Evolutionary conservation across 2,113 vertebrate species (phyloP), one percentile per base, ranked within the genome.

Genomic region (Aptenodytes forsteri): DNA sequence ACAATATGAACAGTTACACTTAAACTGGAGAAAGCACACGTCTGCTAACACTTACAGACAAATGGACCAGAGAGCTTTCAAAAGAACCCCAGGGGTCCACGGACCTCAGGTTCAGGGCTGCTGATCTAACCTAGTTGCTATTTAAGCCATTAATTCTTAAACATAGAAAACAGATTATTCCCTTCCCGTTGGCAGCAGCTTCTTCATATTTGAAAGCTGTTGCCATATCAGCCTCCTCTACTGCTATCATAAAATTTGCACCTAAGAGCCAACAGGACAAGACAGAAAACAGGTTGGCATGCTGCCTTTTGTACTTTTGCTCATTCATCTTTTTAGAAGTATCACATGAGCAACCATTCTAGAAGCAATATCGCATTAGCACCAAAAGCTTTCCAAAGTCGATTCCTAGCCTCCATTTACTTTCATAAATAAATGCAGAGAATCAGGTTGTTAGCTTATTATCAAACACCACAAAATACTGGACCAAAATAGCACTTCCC

Each of bases 71-170:
- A 67, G 26, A 14, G 11, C 77, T 92, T 79, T 56, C 81, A 23
- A 6, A 81, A 50, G 80, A 87, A 66, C 46, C 29, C 55, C 26
- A 19, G 20, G 18, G 7, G 13, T 46, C 62, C 67, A 80, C 0
- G 5, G 30, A 49, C 71, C 52, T 59, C 71, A 65, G 54, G 54
- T 61, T 85, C 66, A 32, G 46, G 75, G 75, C 62, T 93, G 80
- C 59, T 80, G 62, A 70, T 86, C 83, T 66, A 56, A 96, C 64
- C 10, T 16, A 27, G 36, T 3, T 64, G 75, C 62, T 83, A 42
- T 89, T 96, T 58, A 77, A 92, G 64, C 32, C 67, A 86, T 80
- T 58, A 83, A 72, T 75, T 88, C 62, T 90, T 90, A 88, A 93
- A 83, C 64, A 87, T 14, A 55, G 66, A 78, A 86, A 92, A 49